phyloP scores from a whole-genome alignment of 35 echinoderm and acorn worm genomes.

The Heliocidaris erythrogramma region DNA sequence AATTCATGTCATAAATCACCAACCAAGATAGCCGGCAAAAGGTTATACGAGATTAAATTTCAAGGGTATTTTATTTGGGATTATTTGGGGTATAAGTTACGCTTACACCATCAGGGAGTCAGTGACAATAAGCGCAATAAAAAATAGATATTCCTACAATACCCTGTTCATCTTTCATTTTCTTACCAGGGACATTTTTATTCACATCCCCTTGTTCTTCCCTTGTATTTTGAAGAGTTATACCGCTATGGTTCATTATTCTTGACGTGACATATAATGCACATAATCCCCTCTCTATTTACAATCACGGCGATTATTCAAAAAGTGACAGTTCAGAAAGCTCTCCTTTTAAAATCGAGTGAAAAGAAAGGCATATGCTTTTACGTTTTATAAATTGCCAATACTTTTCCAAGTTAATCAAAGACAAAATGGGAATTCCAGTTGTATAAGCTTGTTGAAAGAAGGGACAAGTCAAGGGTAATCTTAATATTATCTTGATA shows the following conservation, averaged over 20 bases:
- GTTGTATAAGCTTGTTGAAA: background rate
- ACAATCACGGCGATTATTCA: no score
- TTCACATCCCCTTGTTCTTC: background rate
- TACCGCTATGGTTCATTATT: background rate
- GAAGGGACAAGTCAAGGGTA: background rate
- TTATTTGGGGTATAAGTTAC: no score
- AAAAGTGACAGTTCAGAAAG: background rate
- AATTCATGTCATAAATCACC: no score
- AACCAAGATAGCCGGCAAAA: no score
- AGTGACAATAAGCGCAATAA: no score
- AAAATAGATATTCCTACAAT: no score
- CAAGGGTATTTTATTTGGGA: no score
- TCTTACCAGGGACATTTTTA: no score
- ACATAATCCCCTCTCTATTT: background rate
- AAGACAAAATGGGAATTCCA: background rate
- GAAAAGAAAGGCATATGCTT: background rate
- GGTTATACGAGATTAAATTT: no score
- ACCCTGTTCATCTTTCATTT: no score
- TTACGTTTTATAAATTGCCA: no score
- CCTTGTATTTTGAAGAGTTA: background rate
- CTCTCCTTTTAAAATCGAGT: background rate
- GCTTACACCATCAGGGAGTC: no score
- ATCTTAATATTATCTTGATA: background rate
- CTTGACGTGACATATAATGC: background rate
- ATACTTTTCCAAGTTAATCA: background rate